A percentile compares a stretch with the other conserved stretches of the same genome.
phyloP scores from a whole-genome alignment of 2,888 invertebrate species.

The Dicyrtoma fusca region DNA sequence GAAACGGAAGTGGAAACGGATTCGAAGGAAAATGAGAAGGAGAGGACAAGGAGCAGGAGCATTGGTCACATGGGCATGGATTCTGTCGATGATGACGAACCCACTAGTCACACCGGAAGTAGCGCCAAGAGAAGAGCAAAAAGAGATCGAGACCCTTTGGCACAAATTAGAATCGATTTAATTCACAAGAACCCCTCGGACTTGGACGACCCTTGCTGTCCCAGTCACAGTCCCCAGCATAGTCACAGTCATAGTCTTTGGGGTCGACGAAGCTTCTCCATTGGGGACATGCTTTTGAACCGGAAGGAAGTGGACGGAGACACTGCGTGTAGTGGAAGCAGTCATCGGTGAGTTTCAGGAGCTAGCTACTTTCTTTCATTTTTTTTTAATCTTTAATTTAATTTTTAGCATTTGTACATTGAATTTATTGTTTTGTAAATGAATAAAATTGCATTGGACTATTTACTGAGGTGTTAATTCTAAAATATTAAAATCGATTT shows the following conservation, averaged over 20 bases:
- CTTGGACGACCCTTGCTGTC: slow-evolving; percentile 23
- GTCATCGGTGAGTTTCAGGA: slow-evolving; percentile 22
- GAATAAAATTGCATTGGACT: background rate
- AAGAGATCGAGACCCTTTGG: slow-evolving; percentile 43
- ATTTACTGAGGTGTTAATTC: too few relatives aligned
- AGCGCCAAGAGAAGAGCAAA: slow-evolving; percentile 8
- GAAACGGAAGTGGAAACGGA: slow-evolving; percentile 8
- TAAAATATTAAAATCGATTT: background rate
- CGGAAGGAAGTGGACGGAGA: slow-evolving; percentile 25
- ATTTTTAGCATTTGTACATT: background rate
- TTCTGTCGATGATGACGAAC: too few relatives aligned
- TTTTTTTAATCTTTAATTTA: background rate
- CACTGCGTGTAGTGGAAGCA: slow-evolving; percentile 30
- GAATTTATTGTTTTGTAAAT: background rate
- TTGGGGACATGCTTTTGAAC: slow-evolving; percentile 45
- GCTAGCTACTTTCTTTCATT: too few relatives aligned
- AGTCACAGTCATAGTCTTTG: slow-evolving; percentile 31
- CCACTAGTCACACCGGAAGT: background rate
- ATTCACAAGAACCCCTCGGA: slow-evolving; percentile 48
- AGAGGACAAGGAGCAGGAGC: background rate
- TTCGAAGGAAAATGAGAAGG: background rate
- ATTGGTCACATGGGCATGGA: background rate
- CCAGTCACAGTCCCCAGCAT: too few relatives aligned
- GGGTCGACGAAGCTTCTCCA: slow-evolving; percentile 47
- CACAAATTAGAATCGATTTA: slow-evolving; percentile 52